Percentiles rank a stretch among this genome's conserved stretches.
Evolutionary conservation across 2,888 invertebrate species (phyloP).

Genomic region (Thecocarcelia acutangulata): DNA sequence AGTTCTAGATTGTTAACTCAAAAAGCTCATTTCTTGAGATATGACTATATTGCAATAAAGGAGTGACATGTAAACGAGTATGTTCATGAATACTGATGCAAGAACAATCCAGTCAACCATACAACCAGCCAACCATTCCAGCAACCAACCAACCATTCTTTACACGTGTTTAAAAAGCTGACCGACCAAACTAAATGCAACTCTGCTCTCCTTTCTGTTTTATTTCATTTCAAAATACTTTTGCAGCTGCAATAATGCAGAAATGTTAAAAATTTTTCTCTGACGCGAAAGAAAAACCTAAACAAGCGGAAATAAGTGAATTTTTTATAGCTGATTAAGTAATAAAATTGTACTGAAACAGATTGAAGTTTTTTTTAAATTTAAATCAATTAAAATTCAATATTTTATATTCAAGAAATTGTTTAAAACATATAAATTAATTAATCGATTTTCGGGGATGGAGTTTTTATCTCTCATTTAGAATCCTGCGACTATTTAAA

Average conservation of each 20-base stretch:
- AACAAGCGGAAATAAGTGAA: conserved; percentile 76
- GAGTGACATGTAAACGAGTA: too few species aligned
- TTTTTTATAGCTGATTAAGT: conserved; percentile 76
- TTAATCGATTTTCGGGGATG: too few species aligned
- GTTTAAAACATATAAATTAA: background rate
- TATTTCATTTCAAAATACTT: background rate
- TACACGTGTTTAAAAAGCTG: conserved; percentile 4
- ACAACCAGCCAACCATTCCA: background rate
- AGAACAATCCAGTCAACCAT: conserved; percentile 1
- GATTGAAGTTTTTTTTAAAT: conserved; percentile 13
- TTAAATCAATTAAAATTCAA: background rate
- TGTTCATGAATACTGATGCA: conserved; percentile 6
- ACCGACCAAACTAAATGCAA: conserved; percentile 23
- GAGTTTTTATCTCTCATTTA: too few species aligned
- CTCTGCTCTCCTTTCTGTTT: background rate
- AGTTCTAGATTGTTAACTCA: too few species aligned
- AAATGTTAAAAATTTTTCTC: conserved; percentile 74
- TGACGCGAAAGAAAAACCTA: conserved; percentile 73
- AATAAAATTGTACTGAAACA: conserved; percentile 46
- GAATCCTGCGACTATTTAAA: too few species aligned
- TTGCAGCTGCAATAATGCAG: conserved; percentile 10
- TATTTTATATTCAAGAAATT: background rate
- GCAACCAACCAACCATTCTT: background rate
- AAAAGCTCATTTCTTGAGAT: too few species aligned
- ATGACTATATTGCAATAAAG: too few species aligned